phyloP scores from a whole-genome alignment of 2,113 vertebrate species.

The Dendrocopos noguchii region DNA sequence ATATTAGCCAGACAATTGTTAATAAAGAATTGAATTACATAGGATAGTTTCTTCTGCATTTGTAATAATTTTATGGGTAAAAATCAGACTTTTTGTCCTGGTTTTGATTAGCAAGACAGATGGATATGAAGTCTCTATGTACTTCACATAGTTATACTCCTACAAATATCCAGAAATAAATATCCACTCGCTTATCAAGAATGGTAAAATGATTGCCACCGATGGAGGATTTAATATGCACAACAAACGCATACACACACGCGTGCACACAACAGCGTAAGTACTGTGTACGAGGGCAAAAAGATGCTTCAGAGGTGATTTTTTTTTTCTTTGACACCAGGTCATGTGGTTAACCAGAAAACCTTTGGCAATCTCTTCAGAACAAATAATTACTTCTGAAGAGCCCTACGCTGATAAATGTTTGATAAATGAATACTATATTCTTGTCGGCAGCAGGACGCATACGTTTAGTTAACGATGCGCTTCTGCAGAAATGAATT shows the following conservation, averaged over 20 bases:
- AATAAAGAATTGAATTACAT: not conserved
- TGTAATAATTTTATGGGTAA: not conserved
- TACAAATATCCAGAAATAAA: slow-evolving; percentile 8
- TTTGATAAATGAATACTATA: not conserved
- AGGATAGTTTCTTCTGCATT: not conserved
- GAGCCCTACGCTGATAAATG: not conserved
- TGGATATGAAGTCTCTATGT: not conserved
- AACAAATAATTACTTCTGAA: not conserved
- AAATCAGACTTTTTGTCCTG: not conserved
- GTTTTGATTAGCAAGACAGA: not conserved
- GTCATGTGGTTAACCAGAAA: not conserved
- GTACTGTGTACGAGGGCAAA: not conserved
- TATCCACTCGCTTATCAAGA: not conserved
- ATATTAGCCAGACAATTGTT: not conserved
- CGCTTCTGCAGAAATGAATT: not conserved
- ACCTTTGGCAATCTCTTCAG: not conserved
- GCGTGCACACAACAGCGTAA: not conserved
- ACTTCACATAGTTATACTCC: not conserved
- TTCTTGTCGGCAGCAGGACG: not conserved
- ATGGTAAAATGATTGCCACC: not conserved
- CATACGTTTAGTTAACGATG: not conserved
- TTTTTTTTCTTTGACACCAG: not conserved
- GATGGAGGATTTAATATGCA: not conserved
- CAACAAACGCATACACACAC: not conserved
- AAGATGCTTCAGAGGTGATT: not conserved